A percentile compares a stretch with the other conserved stretches of the same genome.
These are phyloP conservation scores for Chiloscyllium plagiosum DNA, from an alignment of 2,113 vertebrate genomes.

Conservation along the genomic window DNA sequence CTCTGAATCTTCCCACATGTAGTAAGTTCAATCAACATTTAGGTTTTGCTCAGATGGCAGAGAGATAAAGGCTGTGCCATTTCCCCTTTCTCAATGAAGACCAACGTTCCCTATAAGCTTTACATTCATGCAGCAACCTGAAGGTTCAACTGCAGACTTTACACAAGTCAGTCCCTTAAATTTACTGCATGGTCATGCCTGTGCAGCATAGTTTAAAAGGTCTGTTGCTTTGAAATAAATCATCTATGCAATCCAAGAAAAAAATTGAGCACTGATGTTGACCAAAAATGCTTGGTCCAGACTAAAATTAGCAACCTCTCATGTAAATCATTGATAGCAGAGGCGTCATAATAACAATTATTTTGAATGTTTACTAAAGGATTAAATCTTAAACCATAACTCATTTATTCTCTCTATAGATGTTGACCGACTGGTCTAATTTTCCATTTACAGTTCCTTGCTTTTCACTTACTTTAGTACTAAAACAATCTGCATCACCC, in stretches of 20 bases:
- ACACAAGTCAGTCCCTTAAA: not conserved
- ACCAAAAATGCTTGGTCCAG: not conserved
- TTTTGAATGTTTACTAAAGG: not conserved
- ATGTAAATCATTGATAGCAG: not conserved
- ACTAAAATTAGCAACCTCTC: not conserved
- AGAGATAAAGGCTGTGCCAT: not conserved
- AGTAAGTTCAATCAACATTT: not conserved
- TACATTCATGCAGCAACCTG: not conserved
- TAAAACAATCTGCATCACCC: not conserved
- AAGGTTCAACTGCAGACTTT: not conserved
- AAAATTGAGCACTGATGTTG: too few relatives aligned
- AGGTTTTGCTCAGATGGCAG: not conserved
- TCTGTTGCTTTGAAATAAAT: not conserved
- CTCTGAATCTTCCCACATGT: not conserved
- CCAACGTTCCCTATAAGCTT: not conserved
- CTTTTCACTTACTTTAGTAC: not conserved
- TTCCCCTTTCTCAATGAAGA: not conserved
- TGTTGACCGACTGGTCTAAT: not conserved
- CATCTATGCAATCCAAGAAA: not conserved
- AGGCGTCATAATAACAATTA: not conserved
- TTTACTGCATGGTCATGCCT: not conserved
- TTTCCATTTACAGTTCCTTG: conserved; percentile 12
- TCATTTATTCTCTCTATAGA: not conserved
- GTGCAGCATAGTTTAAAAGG: not conserved
- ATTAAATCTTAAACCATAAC: not conserved